Conservation (phyloP, 2,797 vertebrate genomes). For the Notolepis coatsorum region DNA sequence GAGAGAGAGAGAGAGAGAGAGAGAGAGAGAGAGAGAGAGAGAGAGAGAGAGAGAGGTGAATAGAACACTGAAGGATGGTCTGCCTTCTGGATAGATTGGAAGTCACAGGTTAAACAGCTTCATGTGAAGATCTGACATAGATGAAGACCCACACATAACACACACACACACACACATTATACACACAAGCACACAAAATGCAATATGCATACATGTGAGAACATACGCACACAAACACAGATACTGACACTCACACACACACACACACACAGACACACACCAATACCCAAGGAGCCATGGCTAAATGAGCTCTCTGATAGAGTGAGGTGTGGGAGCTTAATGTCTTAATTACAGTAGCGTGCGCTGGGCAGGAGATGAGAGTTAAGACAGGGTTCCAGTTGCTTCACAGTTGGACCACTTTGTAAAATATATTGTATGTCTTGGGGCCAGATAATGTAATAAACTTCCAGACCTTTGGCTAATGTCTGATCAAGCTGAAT, state of each 20-base stretch:
- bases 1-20: too few species aligned
- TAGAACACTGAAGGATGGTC: slow-evolving; percentile 81
- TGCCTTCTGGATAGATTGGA: slow-evolving; percentile 74
- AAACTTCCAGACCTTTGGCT: too few species aligned
- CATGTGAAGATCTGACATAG: slow-evolving; percentile 37
- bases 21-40: too few species aligned
- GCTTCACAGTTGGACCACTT: too few species aligned
- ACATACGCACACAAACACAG: not conserved
- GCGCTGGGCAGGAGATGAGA: too few species aligned
- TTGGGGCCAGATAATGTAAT: too few species aligned
- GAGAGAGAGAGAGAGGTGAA: too few species aligned
- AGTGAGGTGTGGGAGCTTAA: slow-evolving; percentile 20
- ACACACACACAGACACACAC: not conserved
- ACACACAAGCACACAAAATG: not conserved
- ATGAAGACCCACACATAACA: slow-evolving; percentile 34
- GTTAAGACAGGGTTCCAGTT: too few species aligned
- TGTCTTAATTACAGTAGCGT: slow-evolving; percentile 1
- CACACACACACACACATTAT: not conserved
- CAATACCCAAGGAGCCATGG: slow-evolving; percentile 16
- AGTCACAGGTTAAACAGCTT: slow-evolving; percentile 52
- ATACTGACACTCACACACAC: not conserved
- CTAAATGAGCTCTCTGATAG: slow-evolving; percentile 24
- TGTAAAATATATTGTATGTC: too few species aligned
- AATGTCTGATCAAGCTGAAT: too few species aligned
- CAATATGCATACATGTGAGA: not conserved